Base-by-base conservation (phyloP, 2,113 vertebrate genomes). In the Gopherus flavomarginatus region DNA sequence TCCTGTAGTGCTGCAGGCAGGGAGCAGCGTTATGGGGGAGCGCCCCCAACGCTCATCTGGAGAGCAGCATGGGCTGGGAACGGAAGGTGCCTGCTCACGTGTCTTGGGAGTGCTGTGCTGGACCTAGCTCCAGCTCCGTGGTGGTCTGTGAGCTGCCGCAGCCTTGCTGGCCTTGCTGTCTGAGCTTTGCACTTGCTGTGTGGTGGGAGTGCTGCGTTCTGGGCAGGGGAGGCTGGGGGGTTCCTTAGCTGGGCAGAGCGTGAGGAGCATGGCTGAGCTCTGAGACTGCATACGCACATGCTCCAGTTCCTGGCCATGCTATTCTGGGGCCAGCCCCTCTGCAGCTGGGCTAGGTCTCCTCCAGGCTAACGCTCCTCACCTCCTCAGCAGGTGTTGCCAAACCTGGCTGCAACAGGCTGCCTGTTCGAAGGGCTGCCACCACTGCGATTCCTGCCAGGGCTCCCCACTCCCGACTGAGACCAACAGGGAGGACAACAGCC, bases 401-500 rank as follows among this genome's bases (percentile, higher is more conserved):
- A 56, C 80, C 0, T 27, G 87, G 42, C 17, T 50, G 21, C 31
- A 1, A 1, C 79, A 90, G 53, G 12, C 90, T 53, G 50, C 50
- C 54, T 21, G 24, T 83, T 24, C 10, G 2, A 56, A 83, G 42
- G 54, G 44, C 49, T 53, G 54, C 80, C 1, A 4, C 84, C 5
- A 5, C 16, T 4, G 53, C 35, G 1, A 13, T 54, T 83, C 62
- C 53, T 56, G 0, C 17, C 0, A 0, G 4, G 54, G 19, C 83
- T 62, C 82, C 62, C 72, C 1, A 0, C 31, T 86, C 72, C 50
- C 26, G 3, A 3, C 59, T 19, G 27, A 27, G 0, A 21, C 50
- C 3, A 0, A 27, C 1, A 0, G 35, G n/a, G 44, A 95, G 81
- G 83, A 27, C 26, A 35, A 14, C 42, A 6, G 17, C 78, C 13